Evolutionary conservation across 2,797 vertebrate species (phyloP).

Genomic region (Melanotaenia boesemani): DNA sequence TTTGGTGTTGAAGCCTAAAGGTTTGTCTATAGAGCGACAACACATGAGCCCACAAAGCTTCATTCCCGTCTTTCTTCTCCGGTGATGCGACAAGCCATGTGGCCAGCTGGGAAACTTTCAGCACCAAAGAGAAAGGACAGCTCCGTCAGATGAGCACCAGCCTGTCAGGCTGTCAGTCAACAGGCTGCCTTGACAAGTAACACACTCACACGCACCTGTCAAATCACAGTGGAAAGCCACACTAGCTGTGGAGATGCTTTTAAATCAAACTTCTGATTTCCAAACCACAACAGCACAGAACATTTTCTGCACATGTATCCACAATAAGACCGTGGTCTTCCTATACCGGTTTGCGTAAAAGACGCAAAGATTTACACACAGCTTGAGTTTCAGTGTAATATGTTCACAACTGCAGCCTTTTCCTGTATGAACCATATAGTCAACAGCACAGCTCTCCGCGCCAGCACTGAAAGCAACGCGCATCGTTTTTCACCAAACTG

Average conservation of each 20-base stretch:
- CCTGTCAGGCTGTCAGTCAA: constrained; percentile 62
- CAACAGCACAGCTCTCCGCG: constrained; percentile 14
- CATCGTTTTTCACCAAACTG: constrained; percentile 29
- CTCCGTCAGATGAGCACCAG: constrained; percentile 47
- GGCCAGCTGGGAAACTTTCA: constrained; percentile 79
- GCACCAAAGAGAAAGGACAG: constrained; percentile 76
- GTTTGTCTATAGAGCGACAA: not conserved
- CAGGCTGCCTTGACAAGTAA: constrained; percentile 57
- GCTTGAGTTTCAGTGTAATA: not conserved
- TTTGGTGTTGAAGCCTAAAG: constrained; percentile 7
- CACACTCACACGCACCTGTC: constrained; percentile 42
- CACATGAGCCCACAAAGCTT: not conserved
- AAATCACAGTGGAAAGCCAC: constrained; percentile 7
- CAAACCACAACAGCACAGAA: not conserved
- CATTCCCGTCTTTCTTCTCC: too few species aligned
- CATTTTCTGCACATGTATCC: not conserved
- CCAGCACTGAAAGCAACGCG: constrained; percentile 7
- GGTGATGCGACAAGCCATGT: constrained; percentile 30
- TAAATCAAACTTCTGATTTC: constrained; percentile 2
- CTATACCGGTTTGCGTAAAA: constrained; percentile 11
- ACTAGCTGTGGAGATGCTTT: constrained; percentile 3
- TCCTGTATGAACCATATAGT: constrained; percentile 17
- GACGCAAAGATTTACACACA: constrained; percentile 13
- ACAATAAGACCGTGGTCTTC: not conserved
- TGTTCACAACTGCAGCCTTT: constrained; percentile 16